phyloP scores from a whole-genome alignment of 2,888 invertebrate genomes.

The Arrhopalites spinosus region DNA sequence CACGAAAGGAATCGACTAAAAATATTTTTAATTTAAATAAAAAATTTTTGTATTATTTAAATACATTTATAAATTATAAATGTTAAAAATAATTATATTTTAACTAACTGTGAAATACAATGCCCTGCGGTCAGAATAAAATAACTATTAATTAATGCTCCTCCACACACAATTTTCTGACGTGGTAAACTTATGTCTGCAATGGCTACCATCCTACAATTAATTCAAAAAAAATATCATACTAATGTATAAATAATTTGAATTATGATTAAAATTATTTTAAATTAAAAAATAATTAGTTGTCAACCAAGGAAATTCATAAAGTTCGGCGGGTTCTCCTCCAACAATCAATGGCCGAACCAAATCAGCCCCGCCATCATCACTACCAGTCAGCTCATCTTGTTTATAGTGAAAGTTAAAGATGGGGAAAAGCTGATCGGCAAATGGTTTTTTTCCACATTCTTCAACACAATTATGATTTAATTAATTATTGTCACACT shows the following conservation, averaged over 20 bases:
- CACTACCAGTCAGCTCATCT: neutral
- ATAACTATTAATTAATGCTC: slow-evolving; percentile 32
- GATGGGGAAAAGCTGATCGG: slow-evolving; percentile 26
- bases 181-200: slow-evolving; percentile 32
- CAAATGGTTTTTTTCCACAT: slow-evolving; percentile 36
- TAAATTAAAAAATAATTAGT: too few relatives aligned
- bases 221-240: too few relatives aligned
- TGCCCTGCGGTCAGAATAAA: slow-evolving; percentile 39
- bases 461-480: neutral
- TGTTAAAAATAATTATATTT: neutral
- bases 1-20: slow-evolving; percentile 5
- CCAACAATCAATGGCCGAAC: slow-evolving; percentile 32
- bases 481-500: neutral
- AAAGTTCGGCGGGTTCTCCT: slow-evolving; percentile 24
- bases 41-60: neutral
- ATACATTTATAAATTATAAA: neutral
- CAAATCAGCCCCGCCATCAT: neutral
- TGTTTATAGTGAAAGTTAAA: slow-evolving; percentile 19
- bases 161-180: slow-evolving; percentile 33
- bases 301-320: slow-evolving; percentile 39
- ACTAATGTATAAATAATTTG: too few relatives aligned
- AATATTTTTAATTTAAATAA: neutral
- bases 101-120: slow-evolving; percentile 29
- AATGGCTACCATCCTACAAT: slow-evolving; percentile 33
- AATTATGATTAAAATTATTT: too few relatives aligned